Evolutionary conservation across 2,113 vertebrate species (phyloP), one percentile per base, ranked within the genome.

Genomic region (Scartelaos histophorus): DNA sequence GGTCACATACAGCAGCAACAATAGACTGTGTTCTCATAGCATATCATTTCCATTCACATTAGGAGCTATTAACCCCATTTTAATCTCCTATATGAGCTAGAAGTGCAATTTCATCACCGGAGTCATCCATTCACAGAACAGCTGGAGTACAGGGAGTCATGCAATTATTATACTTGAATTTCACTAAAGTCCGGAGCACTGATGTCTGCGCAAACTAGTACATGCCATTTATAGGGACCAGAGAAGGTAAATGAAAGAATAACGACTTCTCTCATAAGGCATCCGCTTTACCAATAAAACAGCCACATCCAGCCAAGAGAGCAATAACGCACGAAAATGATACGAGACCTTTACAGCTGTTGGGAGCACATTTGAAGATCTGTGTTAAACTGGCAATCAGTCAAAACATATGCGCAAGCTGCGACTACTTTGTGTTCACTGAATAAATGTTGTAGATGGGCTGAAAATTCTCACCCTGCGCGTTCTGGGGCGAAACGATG

Each of bases 101-200:
- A 58, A 66, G 62, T 69, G 74, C 68, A 58, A 74, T 78, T 46
- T 22, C 46, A 79, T 79, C 67, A 75, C 57, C 60, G 53, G 65
- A 82, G 77, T 72, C 71, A 81, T 78, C 79, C 79, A 76, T 84
- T 84, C 79, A 76, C 5, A 45, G 56, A n/a, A 22, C 79, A 86
- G 81, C 83, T 86, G 80, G 79, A 87, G 79, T 74, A 66, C 67
- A 72, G 66, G 47, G 75, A 70, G 76, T 73, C 25, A 81, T 78
- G 82, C 86, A 77, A 66, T 68, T 69, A 22, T 64, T 56, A 57
- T 15, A 1, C 17, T 54, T 74, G 69, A 54, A 65, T 79, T 79
- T 75, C 66, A 65, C 47, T 2, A 72, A 76, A 45, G 60, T 60
- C 5, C 53, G 46, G 35, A 64, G 53, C 47, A 24, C 67, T 56